Evolutionary conservation across 2,113 vertebrate genomes (phyloP), one percentile per base, ranked within the genome.

Genomic region (Microcebus jonahi): DNA sequence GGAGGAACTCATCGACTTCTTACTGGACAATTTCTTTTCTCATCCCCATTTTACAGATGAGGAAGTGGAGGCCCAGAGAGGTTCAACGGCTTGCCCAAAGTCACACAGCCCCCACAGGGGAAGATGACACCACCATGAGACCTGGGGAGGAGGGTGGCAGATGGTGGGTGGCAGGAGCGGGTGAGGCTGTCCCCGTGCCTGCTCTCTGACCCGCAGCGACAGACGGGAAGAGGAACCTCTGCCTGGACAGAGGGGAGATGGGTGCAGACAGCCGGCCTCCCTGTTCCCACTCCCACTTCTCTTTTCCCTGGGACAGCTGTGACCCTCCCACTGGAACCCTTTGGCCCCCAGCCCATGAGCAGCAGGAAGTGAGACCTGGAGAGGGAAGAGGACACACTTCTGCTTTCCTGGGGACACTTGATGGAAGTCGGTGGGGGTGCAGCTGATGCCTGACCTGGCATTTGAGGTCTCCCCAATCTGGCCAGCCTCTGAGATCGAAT

Each of bases 291-390:
- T 93, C 92, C 91, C 63, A 97, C 97, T 97, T 98, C 97, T 96
- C 97, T 83, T 98, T 98, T 98, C 34, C 93, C 87, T 70, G 39
- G 81, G 88, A 81, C 0, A 1, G 86, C 80, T 31, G 15, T 92
- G 89, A 94, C 87, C 93, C 77, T 97, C 94, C 48, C 4, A 1
- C 27, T 63, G 34, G 45, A 86, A 45, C 84, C 27, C 57, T 71
- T 48, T 18, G 42, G 71, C 88, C 94, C 31, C n/a, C n/a, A 36
- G 59, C 45, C 65, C 34, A n/a, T 3, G 61, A 23, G 18, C 76
- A 98, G 90, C 76, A 84, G 97, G 98, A 98, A 98, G 95, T 97
- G 97, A 97, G 97, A 94, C 61, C 93, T 75, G 81, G 87, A 95
- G 42, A 93, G 12, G 95, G 97, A 95, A 96, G 93, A 91, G 50